Evolutionary conservation across 2,888 invertebrate genomes (phyloP).

Genomic region (Tetranychus piercei): DNA sequence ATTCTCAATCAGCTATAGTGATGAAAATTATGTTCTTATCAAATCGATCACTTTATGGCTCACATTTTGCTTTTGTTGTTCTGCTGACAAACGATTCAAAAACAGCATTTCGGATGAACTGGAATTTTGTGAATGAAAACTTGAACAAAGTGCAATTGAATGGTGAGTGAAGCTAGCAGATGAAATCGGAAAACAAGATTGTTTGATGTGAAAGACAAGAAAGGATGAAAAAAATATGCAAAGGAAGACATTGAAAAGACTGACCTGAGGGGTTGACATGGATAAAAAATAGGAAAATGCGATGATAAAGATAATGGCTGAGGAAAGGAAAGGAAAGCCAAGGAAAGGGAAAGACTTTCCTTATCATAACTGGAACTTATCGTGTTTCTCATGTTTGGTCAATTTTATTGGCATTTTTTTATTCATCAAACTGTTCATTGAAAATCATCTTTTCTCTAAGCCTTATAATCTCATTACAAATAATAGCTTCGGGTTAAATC

Average conservation of each 20-base stretch:
- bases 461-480: neutral
- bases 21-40: too few relatives aligned
- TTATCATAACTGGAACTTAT: neutral
- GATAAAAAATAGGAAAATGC: neutral
- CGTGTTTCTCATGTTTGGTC: neutral
- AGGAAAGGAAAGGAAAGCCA: neutral
- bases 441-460: neutral
- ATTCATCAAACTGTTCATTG: neutral
- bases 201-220: neutral
- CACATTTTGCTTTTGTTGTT: accelerated
- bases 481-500: neutral
- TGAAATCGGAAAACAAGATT: neutral
- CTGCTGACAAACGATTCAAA: too few relatives aligned
- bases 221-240: neutral
- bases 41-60: too few relatives aligned
- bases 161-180: neutral
- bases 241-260: neutral
- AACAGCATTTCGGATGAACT: too few relatives aligned
- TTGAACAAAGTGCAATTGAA: too few relatives aligned
- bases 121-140: too few relatives aligned
- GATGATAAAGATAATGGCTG: neutral
- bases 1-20: too few relatives aligned
- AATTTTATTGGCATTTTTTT: neutral
- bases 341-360: neutral
- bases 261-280: neutral